Conservation (phyloP, 1,140 invertebrate genomes). For the Melanaphis sacchari region DNA sequence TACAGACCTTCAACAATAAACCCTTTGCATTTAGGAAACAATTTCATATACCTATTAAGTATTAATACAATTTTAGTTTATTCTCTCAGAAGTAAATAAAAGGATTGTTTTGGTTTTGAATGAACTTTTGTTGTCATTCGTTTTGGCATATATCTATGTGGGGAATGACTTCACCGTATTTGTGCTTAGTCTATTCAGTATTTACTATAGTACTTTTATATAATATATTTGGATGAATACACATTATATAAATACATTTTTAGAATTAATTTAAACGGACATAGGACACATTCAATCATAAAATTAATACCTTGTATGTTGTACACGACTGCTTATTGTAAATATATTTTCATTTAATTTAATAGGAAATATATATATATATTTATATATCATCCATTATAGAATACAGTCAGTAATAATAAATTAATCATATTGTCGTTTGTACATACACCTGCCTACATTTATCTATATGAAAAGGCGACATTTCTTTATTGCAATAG, state of each 20-base stretch:
- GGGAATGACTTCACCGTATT: background rate
- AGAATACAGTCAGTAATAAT: background rate
- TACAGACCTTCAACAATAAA: background rate
- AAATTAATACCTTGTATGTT: background rate
- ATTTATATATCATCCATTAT: background rate
- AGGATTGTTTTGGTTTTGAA: background rate
- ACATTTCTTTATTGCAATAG: background rate
- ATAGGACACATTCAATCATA: background rate
- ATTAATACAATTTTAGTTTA: background rate
- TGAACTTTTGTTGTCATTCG: background rate
- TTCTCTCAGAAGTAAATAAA: background rate
- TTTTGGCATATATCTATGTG: background rate
- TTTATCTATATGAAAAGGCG: background rate
- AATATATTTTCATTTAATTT: background rate
- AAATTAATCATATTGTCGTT: background rate
- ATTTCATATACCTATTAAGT: background rate
- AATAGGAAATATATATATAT: background rate
- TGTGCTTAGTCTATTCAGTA: background rate
- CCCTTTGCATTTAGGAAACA: background rate
- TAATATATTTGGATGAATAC: background rate
- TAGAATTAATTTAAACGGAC: background rate
- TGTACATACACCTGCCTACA: background rate
- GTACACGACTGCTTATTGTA: background rate
- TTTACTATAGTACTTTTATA: background rate
- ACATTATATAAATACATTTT: background rate